A percentile compares a stretch with the other conserved stretches of the same genome.
phyloP scores from a whole-genome alignment of 92 coral and sea anemone species.

The Phenganax subtilis region DNA sequence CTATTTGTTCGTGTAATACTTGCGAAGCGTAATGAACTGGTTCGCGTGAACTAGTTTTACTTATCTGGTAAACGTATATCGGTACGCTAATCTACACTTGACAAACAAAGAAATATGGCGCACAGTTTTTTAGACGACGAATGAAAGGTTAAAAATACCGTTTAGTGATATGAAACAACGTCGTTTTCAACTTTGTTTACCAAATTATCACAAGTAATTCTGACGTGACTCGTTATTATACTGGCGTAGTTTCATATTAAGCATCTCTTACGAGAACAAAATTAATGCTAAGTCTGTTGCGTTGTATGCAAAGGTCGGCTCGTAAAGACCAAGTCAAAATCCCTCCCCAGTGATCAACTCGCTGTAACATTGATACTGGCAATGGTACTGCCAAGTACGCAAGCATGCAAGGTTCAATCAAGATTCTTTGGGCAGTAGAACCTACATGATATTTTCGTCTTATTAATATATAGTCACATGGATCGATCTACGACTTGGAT shows the following conservation, averaged over 20 bases:
- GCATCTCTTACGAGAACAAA: background rate
- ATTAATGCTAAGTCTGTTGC: background rate
- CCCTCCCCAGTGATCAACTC: too few species aligned
- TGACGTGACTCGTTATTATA: background rate
- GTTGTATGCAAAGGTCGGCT: too few species aligned
- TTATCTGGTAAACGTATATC: conserved; percentile 18
- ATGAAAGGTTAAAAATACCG: background rate
- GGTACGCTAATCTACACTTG: conserved; percentile 25
- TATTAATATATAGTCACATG: conserved; percentile 64
- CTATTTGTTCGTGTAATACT: background rate
- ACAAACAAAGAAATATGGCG: conserved; percentile 36
- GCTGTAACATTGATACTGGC: background rate
- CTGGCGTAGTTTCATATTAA: background rate
- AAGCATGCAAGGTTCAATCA: background rate
- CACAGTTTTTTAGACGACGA: conserved; percentile 6
- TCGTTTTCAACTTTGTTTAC: background rate
- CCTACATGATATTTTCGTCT: conserved; percentile 18
- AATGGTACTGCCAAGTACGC: background rate
- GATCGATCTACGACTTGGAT: conserved; percentile 97
- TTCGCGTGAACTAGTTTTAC: conserved; percentile 10
- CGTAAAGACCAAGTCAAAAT: too few species aligned
- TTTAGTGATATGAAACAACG: background rate
- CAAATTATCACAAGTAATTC: background rate
- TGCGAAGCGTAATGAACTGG: background rate
- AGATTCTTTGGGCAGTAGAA: conserved; percentile 16